phyloP scores from a whole-genome alignment of 92 coral and sea anemone species.

The Palythoa grandis region DNA sequence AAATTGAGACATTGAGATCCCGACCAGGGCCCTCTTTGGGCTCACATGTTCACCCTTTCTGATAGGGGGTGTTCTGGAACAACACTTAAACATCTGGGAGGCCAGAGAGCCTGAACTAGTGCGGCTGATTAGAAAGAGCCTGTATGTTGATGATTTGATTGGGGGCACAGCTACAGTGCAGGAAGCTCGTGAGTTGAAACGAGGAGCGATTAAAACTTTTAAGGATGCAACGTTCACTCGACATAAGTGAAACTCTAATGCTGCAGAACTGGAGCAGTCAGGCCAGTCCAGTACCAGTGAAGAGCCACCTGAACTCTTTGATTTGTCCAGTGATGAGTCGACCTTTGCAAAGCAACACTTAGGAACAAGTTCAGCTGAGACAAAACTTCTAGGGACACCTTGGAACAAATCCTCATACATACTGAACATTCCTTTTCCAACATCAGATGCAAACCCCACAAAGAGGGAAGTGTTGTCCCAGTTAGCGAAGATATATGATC shows the following conservation, averaged over 20 bases:
- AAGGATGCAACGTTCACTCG: background rate
- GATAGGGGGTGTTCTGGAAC: conserved; percentile 30
- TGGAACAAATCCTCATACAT: conserved; percentile 22
- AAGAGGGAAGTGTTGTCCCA: conserved; percentile 28
- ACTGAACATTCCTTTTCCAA: conserved; percentile 28
- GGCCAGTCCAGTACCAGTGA: background rate
- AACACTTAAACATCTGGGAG: conserved; percentile 41
- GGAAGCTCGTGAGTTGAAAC: conserved; percentile 24
- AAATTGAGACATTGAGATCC: conserved; percentile 26
- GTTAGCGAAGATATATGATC: conserved; percentile 25
- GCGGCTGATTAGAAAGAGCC: conserved; percentile 11
- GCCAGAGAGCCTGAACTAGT: conserved; percentile 23
- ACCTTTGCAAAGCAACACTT: conserved; percentile 31
- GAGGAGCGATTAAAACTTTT: background rate
- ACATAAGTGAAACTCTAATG: conserved; percentile 1
- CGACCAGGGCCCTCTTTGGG: conserved; percentile 28
- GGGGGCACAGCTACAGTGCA: conserved; percentile 15
- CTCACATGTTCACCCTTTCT: conserved; percentile 22
- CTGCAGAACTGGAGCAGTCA: background rate
- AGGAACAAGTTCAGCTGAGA: conserved; percentile 24
- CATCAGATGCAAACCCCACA: conserved; percentile 4
- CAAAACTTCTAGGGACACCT: conserved; percentile 32
- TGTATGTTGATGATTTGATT: conserved; percentile 24
- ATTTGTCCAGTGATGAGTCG: conserved; percentile 26
- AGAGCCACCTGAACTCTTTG: background rate